Evolutionary conservation across 2,113 vertebrate genomes (phyloP).

Genomic region (Oxygymnocypris stewartii): DNA sequence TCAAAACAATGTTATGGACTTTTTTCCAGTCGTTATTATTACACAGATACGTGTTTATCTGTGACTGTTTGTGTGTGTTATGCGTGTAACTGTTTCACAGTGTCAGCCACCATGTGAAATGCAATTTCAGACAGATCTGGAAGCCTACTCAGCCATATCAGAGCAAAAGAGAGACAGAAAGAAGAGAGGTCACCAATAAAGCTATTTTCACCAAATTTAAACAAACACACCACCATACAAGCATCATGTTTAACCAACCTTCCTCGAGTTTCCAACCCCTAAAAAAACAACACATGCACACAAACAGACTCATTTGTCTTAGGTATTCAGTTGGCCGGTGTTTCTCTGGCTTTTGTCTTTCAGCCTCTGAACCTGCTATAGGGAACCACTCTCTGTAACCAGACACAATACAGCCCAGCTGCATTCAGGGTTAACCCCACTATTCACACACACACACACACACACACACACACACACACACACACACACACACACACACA

Average conservation of each 20-base stretch:
- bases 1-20: background rate
- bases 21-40: background rate
- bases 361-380: slow-evolving; percentile 40
- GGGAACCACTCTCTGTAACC: slow-evolving; percentile 55
- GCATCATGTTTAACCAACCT: slow-evolving; percentile 24
- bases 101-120: slow-evolving; percentile 42
- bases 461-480: no score
- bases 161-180: slow-evolving; percentile 18
- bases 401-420: slow-evolving; percentile 56
- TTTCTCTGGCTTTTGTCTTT: slow-evolving; percentile 45
- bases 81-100: slow-evolving; percentile 22
- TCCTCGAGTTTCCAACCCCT: background rate
- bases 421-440: slow-evolving; percentile 58
- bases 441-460: slow-evolving; percentile 45
- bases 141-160: slow-evolving; percentile 48
- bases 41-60: slow-evolving; percentile 2
- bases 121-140: slow-evolving; percentile 50
- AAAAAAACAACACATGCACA: slow-evolving; percentile 17
- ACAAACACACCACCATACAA: slow-evolving; percentile 22
- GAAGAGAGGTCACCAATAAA: background rate
- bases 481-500: no score
- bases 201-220: slow-evolving; percentile 22
- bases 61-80: slow-evolving; percentile 4
- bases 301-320: slow-evolving; percentile 1
- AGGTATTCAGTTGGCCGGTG: slow-evolving; percentile 40